Conservation (phyloP, 2,113 vertebrate genomes). For the Rhinopomastus cyanomelas region DNA sequence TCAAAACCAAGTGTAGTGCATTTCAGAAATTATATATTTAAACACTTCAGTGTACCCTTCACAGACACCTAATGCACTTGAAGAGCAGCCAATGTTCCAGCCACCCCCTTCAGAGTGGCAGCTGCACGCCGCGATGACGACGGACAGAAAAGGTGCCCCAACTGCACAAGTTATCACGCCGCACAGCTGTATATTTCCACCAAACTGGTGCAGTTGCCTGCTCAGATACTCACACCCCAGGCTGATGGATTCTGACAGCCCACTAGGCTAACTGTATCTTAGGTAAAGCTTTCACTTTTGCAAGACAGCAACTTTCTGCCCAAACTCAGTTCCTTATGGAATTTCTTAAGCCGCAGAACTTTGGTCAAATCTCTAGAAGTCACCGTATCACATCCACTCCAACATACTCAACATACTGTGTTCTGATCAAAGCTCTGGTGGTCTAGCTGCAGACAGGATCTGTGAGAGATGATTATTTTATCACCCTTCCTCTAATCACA, state of each 20-base stretch:
- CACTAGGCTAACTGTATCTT: fast-evolving
- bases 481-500: not conserved
- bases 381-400: not conserved
- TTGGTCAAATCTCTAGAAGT: not conserved
- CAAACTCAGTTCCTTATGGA: fast-evolving
- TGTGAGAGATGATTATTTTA: not conserved
- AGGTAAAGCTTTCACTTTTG: not conserved
- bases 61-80: not conserved
- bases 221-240: fast-evolving
- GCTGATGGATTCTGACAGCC: not conserved
- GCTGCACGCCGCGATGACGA: not conserved
- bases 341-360: not conserved
- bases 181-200: not conserved
- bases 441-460: not conserved
- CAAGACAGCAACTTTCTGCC: not conserved
- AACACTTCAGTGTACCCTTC: not conserved
- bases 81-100: not conserved
- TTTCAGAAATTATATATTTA: not conserved
- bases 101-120: not conserved
- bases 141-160: fast-evolving
- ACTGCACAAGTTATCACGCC: fast-evolving
- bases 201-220: not conserved
- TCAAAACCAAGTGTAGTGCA: not conserved
- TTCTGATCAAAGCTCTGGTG: not conserved
- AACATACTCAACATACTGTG: fast-evolving